phyloP scores from a whole-genome alignment of 2,113 vertebrate species.

The human (Homo sapiens) region DNA sequence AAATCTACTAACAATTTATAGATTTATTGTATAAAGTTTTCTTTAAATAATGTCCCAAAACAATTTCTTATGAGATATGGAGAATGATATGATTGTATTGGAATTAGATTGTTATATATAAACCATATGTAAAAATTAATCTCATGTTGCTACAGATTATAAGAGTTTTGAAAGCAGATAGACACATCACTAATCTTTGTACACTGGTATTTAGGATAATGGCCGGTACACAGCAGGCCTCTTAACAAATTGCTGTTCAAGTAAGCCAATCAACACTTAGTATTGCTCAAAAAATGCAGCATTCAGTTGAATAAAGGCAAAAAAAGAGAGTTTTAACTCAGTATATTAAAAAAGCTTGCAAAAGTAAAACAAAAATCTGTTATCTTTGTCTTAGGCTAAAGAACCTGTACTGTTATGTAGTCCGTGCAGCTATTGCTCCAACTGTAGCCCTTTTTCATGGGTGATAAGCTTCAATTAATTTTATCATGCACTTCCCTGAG shows the following conservation, averaged over 20 bases:
- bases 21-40: not conserved
- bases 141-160: not conserved
- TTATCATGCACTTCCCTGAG: not conserved
- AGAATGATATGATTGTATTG: not conserved
- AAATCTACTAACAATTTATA: not conserved
- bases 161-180: not conserved
- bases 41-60: not conserved
- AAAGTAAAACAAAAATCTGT: not conserved
- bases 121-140: not conserved
- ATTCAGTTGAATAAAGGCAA: not conserved
- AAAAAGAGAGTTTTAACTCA: not conserved
- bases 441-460: not conserved
- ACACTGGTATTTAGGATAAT: not conserved
- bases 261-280: not conserved
- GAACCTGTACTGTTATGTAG: not conserved
- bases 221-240: not conserved
- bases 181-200: not conserved
- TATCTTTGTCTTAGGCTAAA: not conserved
- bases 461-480: constrained; percentile 27
- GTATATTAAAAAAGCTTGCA: not conserved
- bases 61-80: not conserved
- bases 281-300: not conserved
- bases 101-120: not conserved
- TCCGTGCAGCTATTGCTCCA: not conserved
- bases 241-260: not conserved